Evolutionary conservation across 2,888 invertebrate species (phyloP), one percentile per base, ranked within the genome.

Genomic region (Drosophila siamana): DNA sequence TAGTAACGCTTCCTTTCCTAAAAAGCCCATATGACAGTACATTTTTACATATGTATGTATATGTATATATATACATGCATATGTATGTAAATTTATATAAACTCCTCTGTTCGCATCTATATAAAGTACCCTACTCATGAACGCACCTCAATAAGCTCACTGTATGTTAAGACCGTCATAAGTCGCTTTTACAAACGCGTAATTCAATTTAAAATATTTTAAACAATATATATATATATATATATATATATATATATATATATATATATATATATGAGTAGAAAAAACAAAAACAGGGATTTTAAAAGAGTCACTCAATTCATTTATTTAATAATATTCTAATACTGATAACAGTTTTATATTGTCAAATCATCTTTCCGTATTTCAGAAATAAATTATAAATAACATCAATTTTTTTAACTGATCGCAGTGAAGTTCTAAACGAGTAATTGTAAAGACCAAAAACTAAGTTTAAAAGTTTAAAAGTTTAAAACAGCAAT

Each of bases 351-450:
- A 62, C 61, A 52, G 19, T 9, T 24, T 4, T 16, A 13, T 57
- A 59, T 54, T 52, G 62, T 15, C 33, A 11, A 61, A 52, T 69
- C 60, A 76, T 75, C 65, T 54, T 69, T 72, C 64, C 54, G 52
- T 55, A 66, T 47, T 52, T 15, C 26, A 2, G 38, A 41, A 66
- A 73, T 71, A 72, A 36, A 64, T 83, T 90, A 88, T 89, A 88
- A 86, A 90, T 72, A 78, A 74, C 67, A 63, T 60, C 52, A 43
- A 74, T 61, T 61, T 73, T 50, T 50, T 19, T 11, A 38, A 74
- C 66, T 38, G 64, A 46, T 43, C 65, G 60, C 69, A 81, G 72
- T 78, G 50, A 30, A 44, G 41, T 22, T 24, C 38, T 50, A 64
- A 46, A 38, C 22, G 19, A 62, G 66, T 55, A 40, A 54, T 50